A percentile compares a stretch with the other conserved stretches of the same genome.
Evolutionary conservation across 2,888 invertebrate genomes (phyloP).

Genomic region (Teinopalpus imperialis): DNA sequence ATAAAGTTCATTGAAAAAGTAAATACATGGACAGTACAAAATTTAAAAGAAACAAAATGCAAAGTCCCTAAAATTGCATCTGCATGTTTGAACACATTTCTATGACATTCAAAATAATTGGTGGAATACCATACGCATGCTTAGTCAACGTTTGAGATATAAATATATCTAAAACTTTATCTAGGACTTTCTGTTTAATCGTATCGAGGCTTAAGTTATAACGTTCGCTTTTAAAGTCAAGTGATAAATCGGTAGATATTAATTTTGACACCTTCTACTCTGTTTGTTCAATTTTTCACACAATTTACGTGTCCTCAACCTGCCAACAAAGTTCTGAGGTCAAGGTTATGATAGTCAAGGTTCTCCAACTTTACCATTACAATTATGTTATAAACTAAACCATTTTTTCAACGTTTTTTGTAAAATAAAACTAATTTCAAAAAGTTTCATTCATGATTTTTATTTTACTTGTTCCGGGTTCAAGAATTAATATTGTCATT

Average conservation of each 20-base stretch:
- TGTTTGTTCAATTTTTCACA: conserved; percentile 51
- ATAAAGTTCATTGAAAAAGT: too few relatives aligned
- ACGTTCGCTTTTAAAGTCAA: conserved; percentile 21
- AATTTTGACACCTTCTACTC: conserved; percentile 53
- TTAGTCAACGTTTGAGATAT: too few relatives aligned
- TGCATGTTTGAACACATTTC: too few relatives aligned
- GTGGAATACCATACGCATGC: too few relatives aligned
- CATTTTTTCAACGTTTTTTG: conserved; percentile 7
- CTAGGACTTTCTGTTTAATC: conserved; percentile 5
- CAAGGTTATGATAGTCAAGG: conserved; percentile 47
- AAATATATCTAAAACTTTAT: too few relatives aligned
- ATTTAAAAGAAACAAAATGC: too few relatives aligned
- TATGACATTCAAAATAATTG: too few relatives aligned
- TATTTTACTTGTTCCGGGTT: background rate
- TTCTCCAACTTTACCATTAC: conserved; percentile 34
- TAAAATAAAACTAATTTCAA: too few relatives aligned
- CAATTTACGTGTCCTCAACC: conserved; percentile 44
- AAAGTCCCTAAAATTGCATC: too few relatives aligned
- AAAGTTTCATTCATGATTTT: too few relatives aligned
- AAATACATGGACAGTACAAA: too few relatives aligned
- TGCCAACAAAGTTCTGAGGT: conserved; percentile 42
- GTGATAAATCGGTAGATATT: conserved; percentile 53
- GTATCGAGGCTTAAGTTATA: background rate
- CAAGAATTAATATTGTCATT: too few relatives aligned
- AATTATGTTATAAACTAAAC: conserved; percentile 1